Base-by-base conservation (phyloP, 35 echinoderm and acorn worm genomes). In the Heliocidaris erythrogramma region DNA sequence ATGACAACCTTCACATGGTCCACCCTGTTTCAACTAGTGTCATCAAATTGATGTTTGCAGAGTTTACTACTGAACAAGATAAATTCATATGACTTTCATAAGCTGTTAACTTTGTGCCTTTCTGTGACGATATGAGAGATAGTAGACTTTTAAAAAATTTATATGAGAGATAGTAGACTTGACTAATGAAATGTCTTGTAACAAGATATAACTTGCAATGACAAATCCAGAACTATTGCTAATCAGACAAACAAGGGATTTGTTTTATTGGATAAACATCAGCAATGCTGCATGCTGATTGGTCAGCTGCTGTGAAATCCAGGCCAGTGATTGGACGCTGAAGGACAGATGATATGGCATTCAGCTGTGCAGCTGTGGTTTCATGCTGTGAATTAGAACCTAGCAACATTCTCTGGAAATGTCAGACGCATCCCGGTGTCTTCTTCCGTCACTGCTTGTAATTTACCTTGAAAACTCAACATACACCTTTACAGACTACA, bases 291-390 rank as follows among this genome's bases (percentile, higher is more conserved):
- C 65, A 3, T n/a, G 65, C 65, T 78, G 65, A 78, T 78, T 78
- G 65, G 65, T 78, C 21, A 78, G 65, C 65, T 78, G 65, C 27
- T 78, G 18, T 21, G 35, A 78, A 29, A 78, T 78, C 17, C 65
- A 78, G 65, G 65, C 21, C 65, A 78, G 65, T 78, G 65, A 78
- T 78, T 78, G 65, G 65, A 78, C 65, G 65, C 65, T 78, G 65
- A 78, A 27, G 27, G 65, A 24, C 65, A 78, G 65, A 78, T 78
- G 65, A 24, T 0, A 78, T n/a, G 65, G 59, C 59, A 60, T 18
- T 18, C 59, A 60, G 59, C 59, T 9, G 59, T 12, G 12, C 65
- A 78, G 65, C 65, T 78, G 65, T 78, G 18, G 65, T 78, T 78
- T 78, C 65, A 78, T n/a, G 65, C 65, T 78, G 65, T 21, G 65